A percentile compares a stretch with the other conserved stretches of the same genome.
phyloP scores from a whole-genome alignment of 2,797 vertebrate genomes.

The Chrosomus eos region DNA sequence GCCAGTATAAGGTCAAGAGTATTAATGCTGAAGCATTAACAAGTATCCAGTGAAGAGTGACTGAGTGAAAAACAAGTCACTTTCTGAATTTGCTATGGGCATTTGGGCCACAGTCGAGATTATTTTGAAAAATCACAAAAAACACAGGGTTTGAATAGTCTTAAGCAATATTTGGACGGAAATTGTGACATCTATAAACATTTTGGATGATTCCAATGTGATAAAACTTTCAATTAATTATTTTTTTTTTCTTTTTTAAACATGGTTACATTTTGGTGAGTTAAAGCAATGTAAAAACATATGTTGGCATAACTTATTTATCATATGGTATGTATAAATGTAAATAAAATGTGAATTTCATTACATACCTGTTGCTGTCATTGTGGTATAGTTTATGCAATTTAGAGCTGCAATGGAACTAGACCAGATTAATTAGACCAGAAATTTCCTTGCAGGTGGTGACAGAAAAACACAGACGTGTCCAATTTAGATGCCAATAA shows the following conservation, averaged over 20 bases:
- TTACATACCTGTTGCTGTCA: not conserved
- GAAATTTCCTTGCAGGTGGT: not conserved
- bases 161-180: not conserved
- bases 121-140: not conserved
- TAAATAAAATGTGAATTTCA: not conserved
- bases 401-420: not conserved
- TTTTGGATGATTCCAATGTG: not conserved
- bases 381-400: not conserved
- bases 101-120: slow-evolving; percentile 6
- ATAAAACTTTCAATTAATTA: not conserved
- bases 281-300: too few relatives aligned
- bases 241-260: too few relatives aligned
- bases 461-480: not conserved
- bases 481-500: not conserved
- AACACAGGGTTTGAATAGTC: not conserved
- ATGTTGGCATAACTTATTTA: too few relatives aligned
- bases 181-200: not conserved
- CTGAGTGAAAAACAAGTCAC: slow-evolving; percentile 73
- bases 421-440: too few relatives aligned
- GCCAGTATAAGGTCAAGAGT: slow-evolving; percentile 78
- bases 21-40: slow-evolving; percentile 79
- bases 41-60: slow-evolving; percentile 77
- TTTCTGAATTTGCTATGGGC: slow-evolving; percentile 8
- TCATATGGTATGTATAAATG: not conserved
- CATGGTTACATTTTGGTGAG: too few relatives aligned